A percentile compares a stretch with the other conserved stretches of the same genome.
phyloP scores from a whole-genome alignment of 2,113 vertebrate genomes.

The Pao palembangensis region DNA sequence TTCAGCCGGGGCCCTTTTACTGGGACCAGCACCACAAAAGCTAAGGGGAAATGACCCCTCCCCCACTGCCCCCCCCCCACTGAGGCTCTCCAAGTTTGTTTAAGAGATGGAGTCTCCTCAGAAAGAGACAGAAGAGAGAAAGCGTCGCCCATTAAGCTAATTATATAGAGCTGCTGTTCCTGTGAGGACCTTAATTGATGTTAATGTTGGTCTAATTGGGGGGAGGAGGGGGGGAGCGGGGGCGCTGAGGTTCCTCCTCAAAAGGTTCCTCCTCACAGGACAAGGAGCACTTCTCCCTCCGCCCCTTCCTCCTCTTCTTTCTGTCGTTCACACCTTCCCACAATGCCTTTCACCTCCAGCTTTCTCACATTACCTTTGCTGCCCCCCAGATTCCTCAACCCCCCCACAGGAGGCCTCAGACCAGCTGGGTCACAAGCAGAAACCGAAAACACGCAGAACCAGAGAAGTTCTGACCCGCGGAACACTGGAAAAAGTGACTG shows the following conservation, averaged over 20 bases:
- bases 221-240: conserved; percentile 39
- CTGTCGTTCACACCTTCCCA: conserved; percentile 67
- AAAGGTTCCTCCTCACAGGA: conserved; percentile 54
- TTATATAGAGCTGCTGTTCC: conserved; percentile 99
- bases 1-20: conserved; percentile 93
- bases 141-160: conserved; percentile 99
- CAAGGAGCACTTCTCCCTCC: conserved; percentile 58
- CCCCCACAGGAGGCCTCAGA: not conserved
- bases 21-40: conserved; percentile 92
- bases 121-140: conserved; percentile 79
- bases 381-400: not conserved
- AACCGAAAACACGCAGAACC: no score
- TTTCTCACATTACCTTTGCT: conserved; percentile 63
- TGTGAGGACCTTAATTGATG: conserved; percentile 99
- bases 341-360: conserved; percentile 68
- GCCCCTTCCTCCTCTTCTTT: conserved; percentile 47
- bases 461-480: no score
- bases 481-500: no score
- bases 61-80: conserved; percentile 45
- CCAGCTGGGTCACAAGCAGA: no score
- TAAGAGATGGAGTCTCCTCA: conserved; percentile 66
- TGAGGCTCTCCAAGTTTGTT: conserved; percentile 76
- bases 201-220: conserved; percentile 99
- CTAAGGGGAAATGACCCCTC: conserved; percentile 66
- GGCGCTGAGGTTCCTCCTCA: conserved; percentile 49